phyloP scores from a whole-genome alignment of 2,797 vertebrate species.

The Lophius americanus region DNA sequence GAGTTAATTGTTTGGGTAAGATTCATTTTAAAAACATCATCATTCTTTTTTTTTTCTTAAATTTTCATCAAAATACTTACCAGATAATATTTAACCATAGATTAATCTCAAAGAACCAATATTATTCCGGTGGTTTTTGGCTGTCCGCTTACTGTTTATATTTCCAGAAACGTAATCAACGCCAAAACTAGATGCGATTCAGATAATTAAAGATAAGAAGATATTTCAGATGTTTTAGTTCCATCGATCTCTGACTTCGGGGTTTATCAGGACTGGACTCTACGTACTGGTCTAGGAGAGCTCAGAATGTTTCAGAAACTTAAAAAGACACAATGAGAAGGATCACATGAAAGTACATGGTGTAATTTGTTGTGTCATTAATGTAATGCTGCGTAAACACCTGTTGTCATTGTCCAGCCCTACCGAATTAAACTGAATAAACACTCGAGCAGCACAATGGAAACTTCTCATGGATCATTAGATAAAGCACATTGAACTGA shows the following conservation, averaged over 20 bases:
- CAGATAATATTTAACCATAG: not conserved
- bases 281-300: too few relatives aligned
- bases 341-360: not conserved
- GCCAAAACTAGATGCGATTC: not conserved
- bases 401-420: conserved; percentile 65
- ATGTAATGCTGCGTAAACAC: conserved; percentile 48
- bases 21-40: too few relatives aligned
- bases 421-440: conserved; percentile 46
- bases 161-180: not conserved
- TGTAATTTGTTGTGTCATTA: not conserved
- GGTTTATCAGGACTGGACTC: not conserved
- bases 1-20: too few relatives aligned
- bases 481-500: conserved; percentile 19
- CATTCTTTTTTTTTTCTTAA: too few relatives aligned
- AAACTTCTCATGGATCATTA: conserved; percentile 28
- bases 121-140: not conserved
- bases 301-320: too few relatives aligned
- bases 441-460: conserved; percentile 60
- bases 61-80: not conserved
- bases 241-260: not conserved
- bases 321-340: too few relatives aligned
- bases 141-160: not conserved
- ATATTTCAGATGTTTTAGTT: not conserved
- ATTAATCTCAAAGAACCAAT: not conserved
- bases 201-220: too few relatives aligned